Percentiles rank a stretch among this genome's conserved stretches.
These are phyloP conservation scores for Pedicia rivosa DNA, from an alignment of 2,888 invertebrate species.

Conservation along the genomic window DNA sequence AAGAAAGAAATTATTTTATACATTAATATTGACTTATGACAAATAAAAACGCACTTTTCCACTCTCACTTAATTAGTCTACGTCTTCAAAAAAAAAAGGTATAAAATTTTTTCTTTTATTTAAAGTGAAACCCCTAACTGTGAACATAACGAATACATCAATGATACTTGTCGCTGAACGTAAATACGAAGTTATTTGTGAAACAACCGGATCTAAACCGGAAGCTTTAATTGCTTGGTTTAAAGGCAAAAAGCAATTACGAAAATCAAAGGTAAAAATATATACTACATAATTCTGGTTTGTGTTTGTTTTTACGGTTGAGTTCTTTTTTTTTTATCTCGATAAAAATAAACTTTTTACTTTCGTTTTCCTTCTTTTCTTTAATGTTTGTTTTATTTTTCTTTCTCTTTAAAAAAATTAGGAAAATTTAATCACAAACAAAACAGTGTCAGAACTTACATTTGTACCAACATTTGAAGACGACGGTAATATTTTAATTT, in stretches of 20 bases:
- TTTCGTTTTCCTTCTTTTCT: too few relatives aligned
- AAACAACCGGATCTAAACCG: constrained; percentile 36
- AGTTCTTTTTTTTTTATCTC: too few relatives aligned
- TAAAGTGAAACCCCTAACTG: constrained; percentile 35
- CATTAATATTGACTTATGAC: too few relatives aligned
- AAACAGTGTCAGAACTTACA: constrained; percentile 3
- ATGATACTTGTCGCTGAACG: constrained; percentile 33
- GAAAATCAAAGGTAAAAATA: constrained; percentile 5
- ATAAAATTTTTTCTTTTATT: neutral
- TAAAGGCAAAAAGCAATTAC: constrained; percentile 30
- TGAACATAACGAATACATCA: constrained; percentile 29
- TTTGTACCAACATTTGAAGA: constrained; percentile 67
- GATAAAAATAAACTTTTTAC: too few relatives aligned
- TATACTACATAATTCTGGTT: too few relatives aligned
- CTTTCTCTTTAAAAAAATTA: constrained; percentile 5
- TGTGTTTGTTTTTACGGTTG: too few relatives aligned
- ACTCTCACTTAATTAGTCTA: too few relatives aligned
- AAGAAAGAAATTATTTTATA: too few relatives aligned
- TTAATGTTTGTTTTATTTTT: too few relatives aligned
- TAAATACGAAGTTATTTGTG: constrained; percentile 34
- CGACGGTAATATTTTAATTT: constrained; percentile 62
- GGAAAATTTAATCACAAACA: constrained; percentile 2
- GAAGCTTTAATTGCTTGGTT: constrained; percentile 40
- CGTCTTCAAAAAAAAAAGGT: too few relatives aligned
- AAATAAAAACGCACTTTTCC: too few relatives aligned